Base-by-base conservation (phyloP, 2,888 invertebrate species). In the Rhogogaster chlorosoma region DNA sequence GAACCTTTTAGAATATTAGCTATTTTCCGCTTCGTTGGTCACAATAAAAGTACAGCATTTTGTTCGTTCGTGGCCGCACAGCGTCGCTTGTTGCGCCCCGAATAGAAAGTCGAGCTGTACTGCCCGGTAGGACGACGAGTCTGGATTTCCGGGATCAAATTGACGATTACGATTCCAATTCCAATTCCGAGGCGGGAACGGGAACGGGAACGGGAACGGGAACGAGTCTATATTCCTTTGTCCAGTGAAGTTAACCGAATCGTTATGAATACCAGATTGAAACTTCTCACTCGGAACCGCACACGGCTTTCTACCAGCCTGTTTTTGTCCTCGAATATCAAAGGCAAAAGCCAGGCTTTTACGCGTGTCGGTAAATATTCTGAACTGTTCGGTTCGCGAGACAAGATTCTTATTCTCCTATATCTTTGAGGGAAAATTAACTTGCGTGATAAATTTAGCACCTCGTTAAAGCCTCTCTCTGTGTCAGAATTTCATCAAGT, bases 21-120 rank as follows among this genome's bases (percentile, higher is more conserved):
- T 90, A 91, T 92, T 92, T 92, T 91, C 91, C 89, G 89, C 89
- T 88, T 86, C 88, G 89, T 88, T 91, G 90, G 88, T 73, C 86
- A 85, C 87, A 86, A 91, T 89, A 87, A 87, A 90, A 85, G 80
- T 80, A 49, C 80, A 29, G 7, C 18, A 61, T 61, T 80, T 61
- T 42, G 38, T 61, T 38, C 80, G 38, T 32, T 36, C 77, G 18
- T 49, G n/a, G 29, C 77, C 15, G 7, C 77, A 45, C n/a, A 12
- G 53, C 36, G 22, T 26, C 32, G 64, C 61, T 42, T 80, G 64
- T 77, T 77, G 77, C 77, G 22, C 38, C 53, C 36, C 80, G 57
- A 80, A 80, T 80, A 61, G 80, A 80, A 80, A 80, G 80, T 61
- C 32, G 61, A 61, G 80, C 80, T 18, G 32, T 26, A 36, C 61